Evolutionary conservation across 1,140 invertebrate genomes (phyloP).

Genomic region (Scaptomyza montana): DNA sequence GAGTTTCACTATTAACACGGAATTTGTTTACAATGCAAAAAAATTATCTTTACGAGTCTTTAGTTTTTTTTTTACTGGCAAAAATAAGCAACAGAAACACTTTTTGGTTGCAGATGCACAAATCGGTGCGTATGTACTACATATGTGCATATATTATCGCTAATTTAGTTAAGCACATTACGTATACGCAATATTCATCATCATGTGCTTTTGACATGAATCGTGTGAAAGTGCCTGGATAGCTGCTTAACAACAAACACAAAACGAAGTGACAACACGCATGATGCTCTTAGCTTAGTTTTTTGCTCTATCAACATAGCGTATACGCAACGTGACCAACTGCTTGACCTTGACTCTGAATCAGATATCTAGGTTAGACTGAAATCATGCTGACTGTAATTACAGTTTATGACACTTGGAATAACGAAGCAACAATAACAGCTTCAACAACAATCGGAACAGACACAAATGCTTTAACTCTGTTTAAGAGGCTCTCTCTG

Average conservation of each 20-base stretch:
- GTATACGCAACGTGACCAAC: slow-evolving; percentile 44
- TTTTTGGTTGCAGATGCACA: no score
- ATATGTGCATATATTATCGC: no score
- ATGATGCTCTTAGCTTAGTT: slow-evolving; percentile 2
- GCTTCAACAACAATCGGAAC: neutral
- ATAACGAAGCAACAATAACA: slow-evolving; percentile 15
- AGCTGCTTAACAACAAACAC: slow-evolving; percentile 11
- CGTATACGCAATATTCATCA: slow-evolving; percentile 31
- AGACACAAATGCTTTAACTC: neutral
- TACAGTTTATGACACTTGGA: slow-evolving; percentile 44
- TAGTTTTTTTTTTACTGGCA: no score
- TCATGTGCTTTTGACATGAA: neutral
- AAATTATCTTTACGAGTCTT: no score
- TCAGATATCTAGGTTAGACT: neutral
- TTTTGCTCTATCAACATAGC: slow-evolving; percentile 28
- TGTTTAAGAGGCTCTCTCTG: neutral
- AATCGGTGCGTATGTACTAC: no score
- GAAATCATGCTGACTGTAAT: slow-evolving; percentile 26
- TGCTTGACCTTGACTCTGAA: slow-evolving; percentile 33
- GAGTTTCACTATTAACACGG: neutral
- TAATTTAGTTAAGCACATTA: neutral
- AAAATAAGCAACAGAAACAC: no score
- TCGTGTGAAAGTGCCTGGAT: slow-evolving; percentile 1
- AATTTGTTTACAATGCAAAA: neutral
- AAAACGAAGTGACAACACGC: neutral